Evolutionary conservation across 92 coral and sea anemone species (phyloP), one percentile per base, ranked within the genome.

Genomic region (Pocillopora grandis): DNA sequence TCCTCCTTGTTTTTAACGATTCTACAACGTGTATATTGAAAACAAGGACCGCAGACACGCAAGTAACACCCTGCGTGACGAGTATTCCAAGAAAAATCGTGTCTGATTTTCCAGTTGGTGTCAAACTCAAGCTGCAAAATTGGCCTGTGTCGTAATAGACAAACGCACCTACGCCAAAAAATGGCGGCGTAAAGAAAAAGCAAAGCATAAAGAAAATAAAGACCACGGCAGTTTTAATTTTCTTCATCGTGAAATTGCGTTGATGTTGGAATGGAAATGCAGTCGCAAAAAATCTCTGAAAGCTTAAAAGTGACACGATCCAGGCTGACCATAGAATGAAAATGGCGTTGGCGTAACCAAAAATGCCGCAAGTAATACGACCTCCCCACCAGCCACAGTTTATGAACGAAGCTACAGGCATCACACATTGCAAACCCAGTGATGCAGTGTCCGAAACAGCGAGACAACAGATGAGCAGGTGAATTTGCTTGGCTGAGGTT

Each of bases 321-420:
- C 89, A 85, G 20, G 85, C 72, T 9, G 89, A 85, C 89, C 89
- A 85, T 9, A 85, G 4, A 3, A 78, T 60, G 13, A 85, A 70
- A n/a, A 85, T 71, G 13, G 89, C 85, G 33, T 71, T 76, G 52
- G 70, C 8, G 49, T 57, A 85, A 1, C 89, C 85, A 23, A 67
- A 70, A 1, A 85, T 57, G 0, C 60, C 18, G 56, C 89, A 85
- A 15, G 84, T 77, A 9, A 52, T 0, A 17, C 37, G 8, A 8
- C 85, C 85, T 5, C 89, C 89, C 84, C 84, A 78, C 89, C 89
- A 85, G 12, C 85, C 89, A 18, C 88, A 85, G 69, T 85, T 85
- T 16, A 77, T 4, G 60, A 85, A 85, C 69, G 88, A 85, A 66
- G 82, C 64, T 3, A 76, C 16, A 4, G 88, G 76, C 88, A 85